Percentiles rank a stretch among this genome's conserved stretches.
Evolutionary conservation across 2,113 vertebrate species (phyloP).

Genomic region (Heterotilapia buettikoferi): DNA sequence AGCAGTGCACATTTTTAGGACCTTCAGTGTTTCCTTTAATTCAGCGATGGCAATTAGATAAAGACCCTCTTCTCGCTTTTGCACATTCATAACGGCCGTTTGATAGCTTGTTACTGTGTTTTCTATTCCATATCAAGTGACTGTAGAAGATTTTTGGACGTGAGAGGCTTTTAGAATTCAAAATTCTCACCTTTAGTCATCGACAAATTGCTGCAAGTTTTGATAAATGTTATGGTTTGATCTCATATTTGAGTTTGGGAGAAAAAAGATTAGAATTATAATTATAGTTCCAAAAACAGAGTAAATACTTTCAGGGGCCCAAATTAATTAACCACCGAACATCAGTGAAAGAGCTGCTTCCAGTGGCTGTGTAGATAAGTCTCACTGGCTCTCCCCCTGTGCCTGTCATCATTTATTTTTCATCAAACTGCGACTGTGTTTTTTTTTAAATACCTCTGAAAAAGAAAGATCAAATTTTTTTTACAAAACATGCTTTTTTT

Average conservation of each 20-base stretch:
- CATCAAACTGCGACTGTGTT: conserved; percentile 7
- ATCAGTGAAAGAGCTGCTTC: neutral
- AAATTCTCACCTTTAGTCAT: neutral
- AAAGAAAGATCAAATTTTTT: conserved; percentile 11
- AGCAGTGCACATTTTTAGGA: neutral
- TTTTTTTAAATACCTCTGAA: conserved; percentile 57
- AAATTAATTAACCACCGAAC: neutral
- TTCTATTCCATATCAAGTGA: neutral
- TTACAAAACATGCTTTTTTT: conserved; percentile 70
- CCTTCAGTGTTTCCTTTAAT: neutral
- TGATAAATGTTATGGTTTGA: neutral
- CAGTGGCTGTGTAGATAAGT: neutral
- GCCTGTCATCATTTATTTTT: neutral
- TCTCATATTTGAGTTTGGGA: neutral
- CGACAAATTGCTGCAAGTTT: neutral
- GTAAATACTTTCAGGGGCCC: neutral
- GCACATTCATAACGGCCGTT: neutral
- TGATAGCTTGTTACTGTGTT: neutral
- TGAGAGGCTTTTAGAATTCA: neutral
- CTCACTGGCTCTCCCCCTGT: neutral
- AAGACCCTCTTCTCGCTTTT: neutral
- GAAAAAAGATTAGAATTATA: neutral
- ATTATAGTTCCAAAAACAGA: neutral
- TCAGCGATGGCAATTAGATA: neutral
- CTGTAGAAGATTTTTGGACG: neutral